Conservation (phyloP, 64 coral and sea anemone genomes). For the Acropora yongei region DNA sequence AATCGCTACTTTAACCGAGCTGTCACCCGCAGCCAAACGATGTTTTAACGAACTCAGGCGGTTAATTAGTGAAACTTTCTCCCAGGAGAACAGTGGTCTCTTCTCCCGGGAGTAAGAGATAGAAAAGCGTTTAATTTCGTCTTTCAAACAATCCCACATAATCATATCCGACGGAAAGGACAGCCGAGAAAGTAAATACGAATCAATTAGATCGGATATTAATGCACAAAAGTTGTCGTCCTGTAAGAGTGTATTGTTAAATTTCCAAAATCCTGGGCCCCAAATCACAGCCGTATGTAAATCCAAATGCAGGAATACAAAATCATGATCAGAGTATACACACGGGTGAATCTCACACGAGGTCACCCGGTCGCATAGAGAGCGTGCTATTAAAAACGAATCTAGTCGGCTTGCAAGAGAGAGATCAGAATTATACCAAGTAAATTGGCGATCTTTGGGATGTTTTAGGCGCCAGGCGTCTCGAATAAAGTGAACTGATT, state of each 20-base stretch:
- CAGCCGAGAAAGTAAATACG: too few relatives aligned
- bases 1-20: too few relatives aligned
- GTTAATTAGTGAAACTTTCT: too few relatives aligned
- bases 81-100: too few relatives aligned
- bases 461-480: conserved; percentile 21
- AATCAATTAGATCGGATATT: too few relatives aligned
- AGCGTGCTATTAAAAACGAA: conserved; percentile 9
- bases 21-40: too few relatives aligned
- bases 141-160: too few relatives aligned
- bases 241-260: conserved; percentile 3
- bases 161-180: too few relatives aligned
- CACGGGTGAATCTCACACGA: background rate
- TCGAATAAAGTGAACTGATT: background rate
- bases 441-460: background rate
- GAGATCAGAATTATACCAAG: conserved; percentile 33
- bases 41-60: too few relatives aligned
- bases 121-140: too few relatives aligned
- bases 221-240: background rate
- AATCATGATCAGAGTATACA: conserved; percentile 44
- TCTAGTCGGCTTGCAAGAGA: conserved; percentile 6
- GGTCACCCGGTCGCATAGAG: background rate
- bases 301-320: background rate
- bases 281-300: background rate
- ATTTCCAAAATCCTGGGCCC: background rate
- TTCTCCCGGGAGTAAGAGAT: too few relatives aligned